phyloP scores from a whole-genome alignment of 2,113 vertebrate species.

The Hippocampus abdominalis region DNA sequence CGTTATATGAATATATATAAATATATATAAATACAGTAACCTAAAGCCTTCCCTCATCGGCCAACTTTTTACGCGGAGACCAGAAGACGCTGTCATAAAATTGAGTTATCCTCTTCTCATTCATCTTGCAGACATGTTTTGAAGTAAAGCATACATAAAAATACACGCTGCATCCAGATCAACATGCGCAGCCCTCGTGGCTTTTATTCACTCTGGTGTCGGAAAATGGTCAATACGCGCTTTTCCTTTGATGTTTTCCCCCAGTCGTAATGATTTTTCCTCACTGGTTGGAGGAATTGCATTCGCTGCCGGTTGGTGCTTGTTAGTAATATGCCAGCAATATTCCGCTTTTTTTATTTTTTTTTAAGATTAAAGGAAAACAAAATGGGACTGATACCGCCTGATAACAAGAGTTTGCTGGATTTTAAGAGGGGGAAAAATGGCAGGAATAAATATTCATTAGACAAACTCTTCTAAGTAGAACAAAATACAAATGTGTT shows the following conservation, averaged over 20 bases:
- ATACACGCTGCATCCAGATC: constrained; percentile 44
- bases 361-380: constrained; percentile 58
- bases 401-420: constrained; percentile 33
- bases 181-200: constrained; percentile 62
- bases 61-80: constrained; percentile 16
- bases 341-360: constrained; percentile 39
- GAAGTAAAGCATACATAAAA: constrained; percentile 47
- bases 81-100: constrained; percentile 52
- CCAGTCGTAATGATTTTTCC: constrained; percentile 54
- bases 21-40: too few relatives aligned
- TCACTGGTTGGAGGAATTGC: constrained; percentile 43
- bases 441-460: constrained; percentile 57
- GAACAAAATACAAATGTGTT: constrained; percentile 51
- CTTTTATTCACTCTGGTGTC: constrained; percentile 52
- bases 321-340: constrained; percentile 47
- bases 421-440: constrained; percentile 4
- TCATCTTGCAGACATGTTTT: constrained; percentile 45
- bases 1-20: too few relatives aligned
- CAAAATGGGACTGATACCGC: constrained; percentile 42
- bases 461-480: constrained; percentile 36
- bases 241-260: constrained; percentile 64
- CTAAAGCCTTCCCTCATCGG: neutral
- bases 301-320: constrained; percentile 26
- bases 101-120: constrained; percentile 44
- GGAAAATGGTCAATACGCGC: constrained; percentile 48